A percentile compares a stretch with the other conserved stretches of the same genome.
These are phyloP conservation scores for Amphipoea lucens DNA, from an alignment of 2,888 invertebrate genomes.

Conservation along the genomic window DNA sequence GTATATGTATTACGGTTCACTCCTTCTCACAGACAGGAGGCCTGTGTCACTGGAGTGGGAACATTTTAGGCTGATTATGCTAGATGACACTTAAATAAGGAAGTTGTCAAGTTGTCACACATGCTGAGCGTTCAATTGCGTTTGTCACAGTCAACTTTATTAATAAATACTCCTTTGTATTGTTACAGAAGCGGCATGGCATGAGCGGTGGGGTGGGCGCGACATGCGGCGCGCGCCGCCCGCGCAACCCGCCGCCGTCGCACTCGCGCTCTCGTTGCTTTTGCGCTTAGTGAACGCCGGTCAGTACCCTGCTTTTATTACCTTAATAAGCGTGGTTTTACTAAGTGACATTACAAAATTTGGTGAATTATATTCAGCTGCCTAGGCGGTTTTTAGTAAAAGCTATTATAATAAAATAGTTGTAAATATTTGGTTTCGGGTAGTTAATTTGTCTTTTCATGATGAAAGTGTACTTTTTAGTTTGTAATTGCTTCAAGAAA, in stretches of 20 bases:
- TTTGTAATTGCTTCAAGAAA: background rate
- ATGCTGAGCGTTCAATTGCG: fast-evolving
- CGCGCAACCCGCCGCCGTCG: slow-evolving; percentile 88
- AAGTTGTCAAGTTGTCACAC: background rate
- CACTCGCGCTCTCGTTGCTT: slow-evolving; percentile 84
- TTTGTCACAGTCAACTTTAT: background rate
- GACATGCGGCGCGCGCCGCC: slow-evolving; percentile 90
- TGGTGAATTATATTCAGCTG: background rate
- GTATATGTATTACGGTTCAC: no score
- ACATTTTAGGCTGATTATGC: no score
- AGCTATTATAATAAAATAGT: background rate
- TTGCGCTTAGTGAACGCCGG: slow-evolving; percentile 87
- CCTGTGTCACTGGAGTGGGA: no score
- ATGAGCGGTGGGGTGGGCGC: slow-evolving; percentile 89
- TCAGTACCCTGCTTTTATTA: slow-evolving; percentile 66
- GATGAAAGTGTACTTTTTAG: no score
- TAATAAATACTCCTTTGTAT: slow-evolving; percentile 20
- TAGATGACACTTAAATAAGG: background rate
- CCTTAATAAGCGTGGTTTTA: background rate
- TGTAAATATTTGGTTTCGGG: background rate
- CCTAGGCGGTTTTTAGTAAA: background rate
- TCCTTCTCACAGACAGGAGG: no score
- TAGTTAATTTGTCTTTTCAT: background rate
- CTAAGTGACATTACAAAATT: background rate
- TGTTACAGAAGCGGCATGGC: slow-evolving; percentile 88